Base-by-base conservation (phyloP, 2,113 vertebrate genomes). In the Panthera tigris region DNA sequence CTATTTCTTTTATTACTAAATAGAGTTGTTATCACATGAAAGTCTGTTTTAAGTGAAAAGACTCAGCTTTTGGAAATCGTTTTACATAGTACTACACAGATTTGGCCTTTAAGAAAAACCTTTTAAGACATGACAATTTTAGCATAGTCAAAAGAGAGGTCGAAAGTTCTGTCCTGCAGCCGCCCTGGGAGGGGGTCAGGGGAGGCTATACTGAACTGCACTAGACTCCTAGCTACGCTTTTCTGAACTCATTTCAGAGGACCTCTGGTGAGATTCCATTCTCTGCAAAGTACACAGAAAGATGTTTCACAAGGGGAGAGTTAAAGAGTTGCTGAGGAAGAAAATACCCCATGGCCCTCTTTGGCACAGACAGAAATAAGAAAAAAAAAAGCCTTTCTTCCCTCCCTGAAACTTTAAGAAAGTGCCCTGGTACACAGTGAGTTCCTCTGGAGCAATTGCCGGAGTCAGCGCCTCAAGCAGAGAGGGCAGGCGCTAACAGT, bases 401-500 rank as follows among this genome's bases (percentile, higher is more conserved):
- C 57, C 76, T 90, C 95, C 71, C 82, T 92, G 91, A 96, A 97
- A 95, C 79, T 97, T 97, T 69, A 36, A 89, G 73, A 91, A 86
- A 97, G 89, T 87, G 85, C 93, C 95, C 68, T 57, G 48, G 41
- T 76, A 87, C 95, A 86, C 85, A 97, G 92, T 80, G 25, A 71
- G 90, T 92, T 97, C 82, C 94, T 98, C 95, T 82, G 82, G 78
- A 97, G 97, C 93, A 87, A 95, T n/a, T 98, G 97, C 84, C 50
- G 0, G 29, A 97, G 97, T 98, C 97, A 97, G 97, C 41, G 25
- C 95, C 96, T 97, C 97, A 94, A 98, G 97, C 97, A 97, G 98
- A 83, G 97, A 97, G 97, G 97, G 97, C 96, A 97, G 96, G 82
- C 66, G 0, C 92, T 79, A 66, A 55, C 55, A 66, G 96, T 66